Percentiles rank a stretch among this genome's conserved stretches.
phyloP scores from a whole-genome alignment of 2,113 vertebrate species.

The Zosterops lateralis region DNA sequence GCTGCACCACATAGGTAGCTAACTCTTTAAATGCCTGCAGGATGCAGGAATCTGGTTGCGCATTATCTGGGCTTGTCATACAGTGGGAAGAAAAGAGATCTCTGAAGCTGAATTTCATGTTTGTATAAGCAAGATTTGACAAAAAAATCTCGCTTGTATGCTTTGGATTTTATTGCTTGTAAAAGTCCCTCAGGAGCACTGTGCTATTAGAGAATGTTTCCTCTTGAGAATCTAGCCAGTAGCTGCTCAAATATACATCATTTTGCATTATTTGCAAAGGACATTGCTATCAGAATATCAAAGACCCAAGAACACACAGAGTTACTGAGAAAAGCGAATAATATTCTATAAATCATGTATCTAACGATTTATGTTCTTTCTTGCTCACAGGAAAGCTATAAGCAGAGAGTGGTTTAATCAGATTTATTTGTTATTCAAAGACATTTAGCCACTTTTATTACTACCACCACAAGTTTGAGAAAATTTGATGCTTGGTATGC shows the following conservation, averaged over 20 bases:
- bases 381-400: conserved; percentile 43
- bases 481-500: neutral
- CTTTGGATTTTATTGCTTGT: conserved; percentile 43
- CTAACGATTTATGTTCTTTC: conserved; percentile 43
- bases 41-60: neutral
- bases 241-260: conserved; percentile 52
- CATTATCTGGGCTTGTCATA: neutral
- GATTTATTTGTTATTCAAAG: conserved; percentile 58
- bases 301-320: neutral
- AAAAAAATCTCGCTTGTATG: neutral
- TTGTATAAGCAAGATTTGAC: conserved; percentile 23
- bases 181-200: conserved; percentile 34
- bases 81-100: neutral
- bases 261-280: conserved; percentile 55
- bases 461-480: conserved; percentile 15
- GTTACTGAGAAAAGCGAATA: conserved; percentile 23
- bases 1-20: neutral
- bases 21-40: neutral
- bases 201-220: conserved; percentile 38
- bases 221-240: conserved; percentile 30
- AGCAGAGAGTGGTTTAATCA: conserved; percentile 52
- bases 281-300: conserved; percentile 40
- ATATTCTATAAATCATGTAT: conserved; percentile 56
- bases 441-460: conserved; percentile 49
- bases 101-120: neutral